These are phyloP conservation scores for Lithosia quadra DNA, from an alignment of 2,888 invertebrate species.

Conservation along the genomic window DNA sequence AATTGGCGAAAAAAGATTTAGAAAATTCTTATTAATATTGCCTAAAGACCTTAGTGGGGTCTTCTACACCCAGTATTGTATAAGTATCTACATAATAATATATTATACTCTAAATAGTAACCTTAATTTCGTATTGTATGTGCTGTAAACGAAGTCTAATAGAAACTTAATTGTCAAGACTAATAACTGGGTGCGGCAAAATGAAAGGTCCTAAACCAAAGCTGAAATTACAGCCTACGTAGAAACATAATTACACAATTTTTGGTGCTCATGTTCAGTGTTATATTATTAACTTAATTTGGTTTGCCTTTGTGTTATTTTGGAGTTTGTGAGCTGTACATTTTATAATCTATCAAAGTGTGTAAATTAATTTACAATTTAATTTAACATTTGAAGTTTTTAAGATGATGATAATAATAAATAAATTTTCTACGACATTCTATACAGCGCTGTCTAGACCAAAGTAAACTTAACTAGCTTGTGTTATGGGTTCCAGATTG, in stretches of 20 bases:
- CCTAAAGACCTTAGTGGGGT: no score
- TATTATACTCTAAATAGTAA: no score
- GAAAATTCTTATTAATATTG: no score
- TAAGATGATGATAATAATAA: no score
- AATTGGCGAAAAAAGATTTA: no score
- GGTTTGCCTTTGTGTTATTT: background rate
- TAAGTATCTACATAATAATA: no score
- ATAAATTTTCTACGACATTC: no score
- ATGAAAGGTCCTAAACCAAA: constrained; percentile 15
- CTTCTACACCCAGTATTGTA: no score
- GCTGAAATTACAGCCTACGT: constrained; percentile 28
- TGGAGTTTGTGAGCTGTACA: background rate
- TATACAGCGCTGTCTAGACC: no score
- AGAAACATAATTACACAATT: constrained; percentile 6
- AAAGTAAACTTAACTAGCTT: no score
- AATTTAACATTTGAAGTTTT: background rate
- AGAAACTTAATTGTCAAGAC: constrained; percentile 35
- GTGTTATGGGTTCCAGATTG: no score
- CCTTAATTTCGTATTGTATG: background rate
- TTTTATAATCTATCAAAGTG: background rate
- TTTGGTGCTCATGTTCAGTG: constrained; percentile 1
- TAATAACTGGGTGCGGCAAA: constrained; percentile 25
- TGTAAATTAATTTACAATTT: background rate
- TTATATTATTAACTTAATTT: constrained; percentile 15
- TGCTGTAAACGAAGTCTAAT: constrained; percentile 20